A percentile compares a stretch with the other conserved stretches of the same genome.
phyloP scores from a whole-genome alignment of 2,888 invertebrate species.

The Drosophila niveifrons region DNA sequence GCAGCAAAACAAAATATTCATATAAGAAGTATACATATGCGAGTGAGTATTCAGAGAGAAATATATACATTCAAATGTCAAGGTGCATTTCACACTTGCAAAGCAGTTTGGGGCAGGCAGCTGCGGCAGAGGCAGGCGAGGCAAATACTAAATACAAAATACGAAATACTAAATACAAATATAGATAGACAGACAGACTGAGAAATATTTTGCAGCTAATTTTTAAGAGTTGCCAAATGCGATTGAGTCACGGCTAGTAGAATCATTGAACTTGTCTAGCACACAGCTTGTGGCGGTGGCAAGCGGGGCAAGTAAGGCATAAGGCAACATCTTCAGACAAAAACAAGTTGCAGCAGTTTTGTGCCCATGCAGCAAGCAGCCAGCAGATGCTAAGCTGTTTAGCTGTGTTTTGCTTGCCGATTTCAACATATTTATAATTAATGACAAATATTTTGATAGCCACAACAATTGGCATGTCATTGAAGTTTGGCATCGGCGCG shows the following conservation, averaged over 20 bases:
- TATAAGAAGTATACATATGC: neutral
- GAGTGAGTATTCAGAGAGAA: neutral
- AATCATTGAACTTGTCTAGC: constrained; percentile 77
- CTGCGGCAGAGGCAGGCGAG: constrained; percentile 12
- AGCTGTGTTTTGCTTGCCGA: constrained; percentile 62
- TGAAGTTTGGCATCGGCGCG: constrained; percentile 46
- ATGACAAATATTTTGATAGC: constrained; percentile 79
- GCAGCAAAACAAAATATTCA: constrained; percentile 16
- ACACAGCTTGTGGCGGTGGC: neutral
- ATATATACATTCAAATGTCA: constrained; percentile 65
- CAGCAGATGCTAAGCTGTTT: constrained; percentile 39
- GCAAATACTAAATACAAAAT: constrained; percentile 15
- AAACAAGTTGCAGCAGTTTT: constrained; percentile 34
- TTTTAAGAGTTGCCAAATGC: constrained; percentile 55
- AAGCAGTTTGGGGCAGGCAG: constrained; percentile 1
- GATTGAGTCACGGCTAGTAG: constrained; percentile 62
- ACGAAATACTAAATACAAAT: constrained; percentile 2
- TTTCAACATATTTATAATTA: constrained; percentile 79
- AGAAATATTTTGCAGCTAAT: constrained; percentile 68
- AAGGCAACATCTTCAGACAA: constrained; percentile 31
- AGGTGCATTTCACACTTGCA: constrained; percentile 76
- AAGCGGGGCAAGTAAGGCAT: constrained; percentile 6
- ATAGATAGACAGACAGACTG: constrained; percentile 23
- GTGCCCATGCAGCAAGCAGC: neutral
- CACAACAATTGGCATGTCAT: constrained; percentile 77